Conservation (phyloP, 2,113 vertebrate species). For the Dolichotis patagonum region DNA sequence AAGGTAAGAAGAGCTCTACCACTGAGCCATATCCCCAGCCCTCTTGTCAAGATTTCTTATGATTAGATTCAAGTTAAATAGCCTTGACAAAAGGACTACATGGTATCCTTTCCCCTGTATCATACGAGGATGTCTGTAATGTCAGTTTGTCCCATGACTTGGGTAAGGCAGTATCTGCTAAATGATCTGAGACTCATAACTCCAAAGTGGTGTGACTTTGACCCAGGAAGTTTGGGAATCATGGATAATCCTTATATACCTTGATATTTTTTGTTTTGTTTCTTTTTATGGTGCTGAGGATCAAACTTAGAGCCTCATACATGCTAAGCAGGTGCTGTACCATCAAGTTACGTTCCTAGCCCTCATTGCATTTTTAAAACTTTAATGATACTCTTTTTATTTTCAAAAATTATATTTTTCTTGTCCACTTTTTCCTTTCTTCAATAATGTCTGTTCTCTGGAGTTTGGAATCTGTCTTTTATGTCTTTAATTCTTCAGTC, state of each 20-base stretch:
- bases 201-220: neutral
- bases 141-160: neutral
- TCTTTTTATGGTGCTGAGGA: neutral
- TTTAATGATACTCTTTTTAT: neutral
- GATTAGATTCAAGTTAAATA: neutral
- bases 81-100: neutral
- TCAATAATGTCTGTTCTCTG: neutral
- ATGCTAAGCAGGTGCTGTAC: neutral
- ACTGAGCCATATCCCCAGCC: too few relatives aligned
- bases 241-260: neutral
- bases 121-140: neutral
- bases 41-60: neutral
- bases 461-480: neutral
- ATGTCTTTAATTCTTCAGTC: neutral
- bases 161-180: neutral
- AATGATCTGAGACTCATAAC: neutral
- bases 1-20: too few relatives aligned
- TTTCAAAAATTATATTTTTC: constrained; percentile 13
- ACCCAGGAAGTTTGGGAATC: neutral
- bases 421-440: neutral
- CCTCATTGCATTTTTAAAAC: neutral
- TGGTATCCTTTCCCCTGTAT: neutral
- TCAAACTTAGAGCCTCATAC: neutral
- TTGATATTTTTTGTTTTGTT: neutral
- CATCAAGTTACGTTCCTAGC: neutral